A percentile compares a stretch with the other conserved stretches of the same genome.
Conservation (phyloP, 2,113 vertebrate species). For the Pampusana beccarii region DNA sequence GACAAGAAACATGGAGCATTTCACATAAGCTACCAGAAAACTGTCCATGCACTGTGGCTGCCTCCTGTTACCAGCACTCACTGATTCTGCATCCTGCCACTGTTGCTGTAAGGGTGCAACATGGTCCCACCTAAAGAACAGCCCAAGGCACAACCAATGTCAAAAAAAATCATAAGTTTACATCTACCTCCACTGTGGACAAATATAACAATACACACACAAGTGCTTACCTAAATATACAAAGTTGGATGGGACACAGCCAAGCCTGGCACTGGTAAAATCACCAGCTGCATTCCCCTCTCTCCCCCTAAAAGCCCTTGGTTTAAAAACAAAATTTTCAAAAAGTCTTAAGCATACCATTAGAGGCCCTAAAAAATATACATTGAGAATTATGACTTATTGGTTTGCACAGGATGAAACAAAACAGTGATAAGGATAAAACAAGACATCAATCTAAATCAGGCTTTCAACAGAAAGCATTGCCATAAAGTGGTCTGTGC, state of each 20-base stretch:
- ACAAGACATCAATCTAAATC: not conserved
- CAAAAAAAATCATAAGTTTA: not conserved
- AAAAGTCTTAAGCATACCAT: not conserved
- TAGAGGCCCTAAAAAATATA: not conserved
- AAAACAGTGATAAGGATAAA: not conserved
- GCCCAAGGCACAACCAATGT: not conserved
- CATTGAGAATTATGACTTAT: not conserved
- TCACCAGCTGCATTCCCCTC: not conserved
- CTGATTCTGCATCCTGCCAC: not conserved
- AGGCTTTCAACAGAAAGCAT: not conserved
- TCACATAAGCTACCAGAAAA: not conserved
- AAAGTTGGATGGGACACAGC: not conserved
- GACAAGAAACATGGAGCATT: not conserved
- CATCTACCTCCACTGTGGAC: rapidly evolving
- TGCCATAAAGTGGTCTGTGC: not conserved
- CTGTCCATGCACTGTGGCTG: rapidly evolving
- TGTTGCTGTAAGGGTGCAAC: not conserved
- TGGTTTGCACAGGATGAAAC: not conserved
- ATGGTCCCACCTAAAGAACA: not conserved
- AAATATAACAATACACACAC: not conserved
- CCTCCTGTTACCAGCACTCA: not conserved
- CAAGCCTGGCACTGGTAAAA: not conserved
- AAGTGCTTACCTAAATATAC: not conserved
- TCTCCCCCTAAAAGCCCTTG: not conserved
- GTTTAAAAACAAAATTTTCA: no score